Percentiles rank a stretch among this genome's conserved stretches.
Conservation (phyloP, 2,113 vertebrate species). For the Hemibagrus wyckioides region DNA sequence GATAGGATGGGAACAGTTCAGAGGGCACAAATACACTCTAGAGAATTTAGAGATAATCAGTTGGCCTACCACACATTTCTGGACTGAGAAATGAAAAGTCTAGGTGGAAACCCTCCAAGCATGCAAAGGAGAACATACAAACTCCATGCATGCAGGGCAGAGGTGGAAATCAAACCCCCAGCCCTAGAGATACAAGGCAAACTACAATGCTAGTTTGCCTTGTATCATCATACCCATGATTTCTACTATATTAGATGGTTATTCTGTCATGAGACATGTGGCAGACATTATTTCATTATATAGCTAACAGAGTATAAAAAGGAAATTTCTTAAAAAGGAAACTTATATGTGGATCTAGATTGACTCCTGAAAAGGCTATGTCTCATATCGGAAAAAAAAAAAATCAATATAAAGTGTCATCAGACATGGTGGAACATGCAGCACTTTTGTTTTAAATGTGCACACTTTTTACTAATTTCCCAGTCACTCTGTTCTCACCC, state of each 20-base stretch:
- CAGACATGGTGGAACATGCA: not conserved
- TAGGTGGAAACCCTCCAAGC: no score
- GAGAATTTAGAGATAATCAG: no score
- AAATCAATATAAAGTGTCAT: not conserved
- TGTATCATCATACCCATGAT: not conserved
- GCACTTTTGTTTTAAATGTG: constrained; percentile 19
- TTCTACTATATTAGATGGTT: not conserved
- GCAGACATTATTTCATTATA: not conserved
- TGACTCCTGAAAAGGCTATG: not conserved
- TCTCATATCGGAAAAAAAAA: not conserved
- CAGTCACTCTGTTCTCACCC: not conserved
- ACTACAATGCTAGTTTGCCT: no score
- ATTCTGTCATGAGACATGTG: not conserved
- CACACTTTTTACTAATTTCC: constrained; percentile 9
- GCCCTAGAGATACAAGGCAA: no score
- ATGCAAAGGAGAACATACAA: no score
- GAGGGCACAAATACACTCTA: no score
- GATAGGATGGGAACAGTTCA: no score
- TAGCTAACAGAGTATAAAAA: not conserved
- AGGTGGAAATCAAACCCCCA: no score
- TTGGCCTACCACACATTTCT: no score
- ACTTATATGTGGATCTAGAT: not conserved
- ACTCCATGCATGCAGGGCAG: no score
- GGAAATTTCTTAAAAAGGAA: not conserved
- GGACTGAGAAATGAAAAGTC: no score